phyloP scores from a whole-genome alignment of 2,797 vertebrate species.

The Cirrhinus mrigala region DNA sequence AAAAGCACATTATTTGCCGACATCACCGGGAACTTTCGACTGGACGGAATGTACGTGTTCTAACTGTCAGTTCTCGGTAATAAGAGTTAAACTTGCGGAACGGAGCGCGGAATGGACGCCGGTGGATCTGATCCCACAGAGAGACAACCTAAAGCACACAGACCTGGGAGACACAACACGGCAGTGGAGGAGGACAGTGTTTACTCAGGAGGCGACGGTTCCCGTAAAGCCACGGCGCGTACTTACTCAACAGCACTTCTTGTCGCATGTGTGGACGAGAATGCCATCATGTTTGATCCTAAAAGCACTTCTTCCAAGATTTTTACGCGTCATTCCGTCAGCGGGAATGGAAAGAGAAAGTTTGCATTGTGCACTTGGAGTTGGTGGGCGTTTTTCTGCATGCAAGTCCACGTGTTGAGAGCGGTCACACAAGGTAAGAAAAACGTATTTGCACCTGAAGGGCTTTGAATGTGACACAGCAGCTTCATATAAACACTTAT shows the following conservation, averaged over 20 bases:
- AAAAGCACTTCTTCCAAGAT: conserved; percentile 22
- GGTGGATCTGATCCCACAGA: conserved; percentile 8
- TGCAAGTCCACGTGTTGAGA: conserved; percentile 84
- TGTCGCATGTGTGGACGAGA: not conserved
- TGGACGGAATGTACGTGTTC: not conserved
- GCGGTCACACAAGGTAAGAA: conserved; percentile 84
- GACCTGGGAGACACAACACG: conserved; percentile 30
- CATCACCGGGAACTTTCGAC: conserved; percentile 12
- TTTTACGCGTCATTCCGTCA: conserved; percentile 45
- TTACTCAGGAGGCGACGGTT: conserved; percentile 20
- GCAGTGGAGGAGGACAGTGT: conserved; percentile 19
- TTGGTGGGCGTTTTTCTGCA: conserved; percentile 82
- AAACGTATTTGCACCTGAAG: not conserved
- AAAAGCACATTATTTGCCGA: not conserved
- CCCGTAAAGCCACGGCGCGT: conserved; percentile 23
- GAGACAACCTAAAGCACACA: conserved; percentile 26
- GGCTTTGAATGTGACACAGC: not conserved
- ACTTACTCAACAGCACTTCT: not conserved
- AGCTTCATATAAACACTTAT: not conserved
- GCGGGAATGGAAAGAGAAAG: conserved; percentile 74
- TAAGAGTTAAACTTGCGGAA: conserved; percentile 15
- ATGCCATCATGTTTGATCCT: conserved; percentile 16
- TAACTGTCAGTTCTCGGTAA: not conserved
- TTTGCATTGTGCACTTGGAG: conserved; percentile 74
- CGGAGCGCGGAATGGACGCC: conserved; percentile 17